Percentiles rank a stretch among this genome's conserved stretches.
Conservation (phyloP, 2,888 invertebrate species). For the Andrena fulva region DNA sequence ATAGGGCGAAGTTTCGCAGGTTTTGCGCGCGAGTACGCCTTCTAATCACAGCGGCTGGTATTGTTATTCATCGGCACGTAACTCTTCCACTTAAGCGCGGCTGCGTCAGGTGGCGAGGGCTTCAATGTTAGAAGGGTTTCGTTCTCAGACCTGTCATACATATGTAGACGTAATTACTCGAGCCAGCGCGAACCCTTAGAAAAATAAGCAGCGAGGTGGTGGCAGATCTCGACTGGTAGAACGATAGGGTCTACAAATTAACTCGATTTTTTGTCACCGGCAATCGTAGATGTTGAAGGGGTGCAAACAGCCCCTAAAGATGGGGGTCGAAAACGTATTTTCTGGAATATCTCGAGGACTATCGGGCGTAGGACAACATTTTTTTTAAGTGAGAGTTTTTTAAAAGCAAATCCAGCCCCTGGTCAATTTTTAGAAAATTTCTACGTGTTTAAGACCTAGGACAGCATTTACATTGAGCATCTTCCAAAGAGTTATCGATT, state of each 20-base stretch:
- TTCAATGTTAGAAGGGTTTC: constrained; percentile 75
- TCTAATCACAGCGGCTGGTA: constrained; percentile 27
- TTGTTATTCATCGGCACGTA: constrained; percentile 65
- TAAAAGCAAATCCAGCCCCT: too few species aligned
- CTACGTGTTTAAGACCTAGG: too few species aligned
- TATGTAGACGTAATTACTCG: constrained; percentile 71
- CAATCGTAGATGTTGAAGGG: too few species aligned
- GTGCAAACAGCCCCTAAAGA: too few species aligned
- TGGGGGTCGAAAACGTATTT: too few species aligned
- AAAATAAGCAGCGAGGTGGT: constrained; percentile 63
- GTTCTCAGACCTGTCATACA: constrained; percentile 62
- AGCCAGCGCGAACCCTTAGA: constrained; percentile 71
- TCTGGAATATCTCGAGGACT: too few species aligned
- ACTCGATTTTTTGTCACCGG: constrained; percentile 1
- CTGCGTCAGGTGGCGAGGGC: constrained; percentile 66
- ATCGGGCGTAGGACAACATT: too few species aligned
- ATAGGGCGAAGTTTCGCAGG: constrained; percentile 7
- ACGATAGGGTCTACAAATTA: constrained; percentile 29
- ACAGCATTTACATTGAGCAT: too few species aligned
- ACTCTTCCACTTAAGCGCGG: constrained; percentile 62
- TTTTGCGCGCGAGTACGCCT: not conserved
- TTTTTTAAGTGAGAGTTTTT: too few species aligned
- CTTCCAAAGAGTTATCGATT: too few species aligned
- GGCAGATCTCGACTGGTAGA: constrained; percentile 56
- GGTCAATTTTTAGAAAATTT: too few species aligned